Conservation (phyloP, 2,888 invertebrate genomes). For the Amiota communis region DNA sequence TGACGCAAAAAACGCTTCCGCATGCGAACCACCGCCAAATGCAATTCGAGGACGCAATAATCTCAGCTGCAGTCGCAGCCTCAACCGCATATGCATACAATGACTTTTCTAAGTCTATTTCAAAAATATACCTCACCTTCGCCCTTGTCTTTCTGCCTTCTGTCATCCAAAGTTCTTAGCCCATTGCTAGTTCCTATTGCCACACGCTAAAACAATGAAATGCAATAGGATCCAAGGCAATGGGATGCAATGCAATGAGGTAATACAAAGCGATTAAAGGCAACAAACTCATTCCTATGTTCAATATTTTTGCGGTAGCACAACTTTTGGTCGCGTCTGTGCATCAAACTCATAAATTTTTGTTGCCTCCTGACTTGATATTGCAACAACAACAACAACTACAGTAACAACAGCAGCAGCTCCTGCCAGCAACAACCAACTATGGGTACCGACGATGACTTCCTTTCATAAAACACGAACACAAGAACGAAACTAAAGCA, state of each 20-base stretch:
- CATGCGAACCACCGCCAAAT: slow-evolving; percentile 50
- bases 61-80: slow-evolving; percentile 50
- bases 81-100: slow-evolving; percentile 7
- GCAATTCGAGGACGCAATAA: slow-evolving; percentile 35
- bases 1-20: slow-evolving; percentile 66
- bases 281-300: not conserved
- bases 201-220: not conserved
- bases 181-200: not conserved
- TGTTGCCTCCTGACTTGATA: slow-evolving; percentile 1
- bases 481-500: slow-evolving; percentile 8
- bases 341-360: slow-evolving; percentile 28
- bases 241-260: no score
- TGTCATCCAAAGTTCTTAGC: not conserved
- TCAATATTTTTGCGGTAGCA: slow-evolving; percentile 16
- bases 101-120: not conserved
- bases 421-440: not conserved
- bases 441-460: not conserved
- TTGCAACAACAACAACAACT: not conserved
- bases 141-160: not conserved
- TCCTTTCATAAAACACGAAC: slow-evolving; percentile 28
- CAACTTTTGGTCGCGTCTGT: slow-evolving; percentile 22
- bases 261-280: slow-evolving; percentile 9
- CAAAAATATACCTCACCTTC: slow-evolving; percentile 34
- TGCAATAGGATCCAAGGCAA: no score
- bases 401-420: not conserved